These are phyloP conservation scores for Stomatorhinus ivindoensis DNA, from an alignment of 2,113 vertebrate genomes.

Conservation along the genomic window DNA sequence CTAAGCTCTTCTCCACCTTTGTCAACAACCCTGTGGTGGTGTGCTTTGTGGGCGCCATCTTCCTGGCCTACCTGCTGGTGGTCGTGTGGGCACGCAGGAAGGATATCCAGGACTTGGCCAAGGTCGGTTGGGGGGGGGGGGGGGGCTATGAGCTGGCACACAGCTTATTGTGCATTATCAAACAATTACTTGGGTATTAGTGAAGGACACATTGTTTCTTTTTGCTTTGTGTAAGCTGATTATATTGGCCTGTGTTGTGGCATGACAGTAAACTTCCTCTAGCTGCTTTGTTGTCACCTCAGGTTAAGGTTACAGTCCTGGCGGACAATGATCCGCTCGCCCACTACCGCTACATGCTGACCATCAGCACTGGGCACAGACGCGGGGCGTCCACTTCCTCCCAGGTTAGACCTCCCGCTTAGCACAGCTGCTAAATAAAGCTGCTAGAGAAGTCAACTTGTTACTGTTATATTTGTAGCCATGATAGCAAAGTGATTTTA, in stretches of 20 bases:
- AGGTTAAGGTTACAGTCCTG: conserved; percentile 83
- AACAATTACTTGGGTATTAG: background rate
- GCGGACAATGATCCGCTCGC: conserved; percentile 87
- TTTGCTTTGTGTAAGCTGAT: background rate
- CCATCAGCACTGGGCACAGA: conserved; percentile 78
- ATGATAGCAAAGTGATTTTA: background rate
- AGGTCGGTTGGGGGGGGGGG: conserved; percentile 55
- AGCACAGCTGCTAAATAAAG: background rate
- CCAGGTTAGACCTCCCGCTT: conserved; percentile 59
- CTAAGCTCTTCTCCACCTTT: conserved; percentile 81
- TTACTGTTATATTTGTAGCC: background rate
- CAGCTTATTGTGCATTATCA: background rate
- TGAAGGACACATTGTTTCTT: background rate
- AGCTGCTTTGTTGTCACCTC: background rate
- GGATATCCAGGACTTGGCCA: conserved; percentile 77
- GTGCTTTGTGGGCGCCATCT: conserved; percentile 77
- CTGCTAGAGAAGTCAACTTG: background rate
- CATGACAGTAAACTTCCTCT: background rate
- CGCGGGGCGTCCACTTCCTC: conserved; percentile 80
- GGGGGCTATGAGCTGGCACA: background rate
- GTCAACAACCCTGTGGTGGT: conserved; percentile 82
- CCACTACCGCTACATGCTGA: conserved; percentile 80
- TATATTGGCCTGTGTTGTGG: background rate
- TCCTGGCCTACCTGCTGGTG: conserved; percentile 68
- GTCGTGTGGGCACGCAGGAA: conserved; percentile 83